These are phyloP conservation scores for Frankliniella fusca DNA, from an alignment of 2,888 invertebrate species.

Conservation along the genomic window DNA sequence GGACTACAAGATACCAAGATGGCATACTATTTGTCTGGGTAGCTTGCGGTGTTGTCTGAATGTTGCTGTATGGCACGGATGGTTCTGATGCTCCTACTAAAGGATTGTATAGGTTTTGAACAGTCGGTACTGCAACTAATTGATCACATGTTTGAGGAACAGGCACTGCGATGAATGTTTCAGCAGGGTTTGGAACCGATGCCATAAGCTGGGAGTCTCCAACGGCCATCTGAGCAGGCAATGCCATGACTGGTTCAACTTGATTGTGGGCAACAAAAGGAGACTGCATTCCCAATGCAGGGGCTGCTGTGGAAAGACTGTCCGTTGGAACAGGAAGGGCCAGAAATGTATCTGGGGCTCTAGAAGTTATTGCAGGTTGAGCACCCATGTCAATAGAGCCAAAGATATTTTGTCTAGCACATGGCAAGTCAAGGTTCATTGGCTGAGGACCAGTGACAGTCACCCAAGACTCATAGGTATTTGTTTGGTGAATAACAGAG, in stretches of 20 bases:
- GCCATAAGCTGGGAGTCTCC: neutral
- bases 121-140: neutral
- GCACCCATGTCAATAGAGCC: neutral
- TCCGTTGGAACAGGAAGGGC: neutral
- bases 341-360: neutral
- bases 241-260: neutral
- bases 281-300: neutral
- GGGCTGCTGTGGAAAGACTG: neutral
- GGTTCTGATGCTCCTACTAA: neutral
- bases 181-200: neutral
- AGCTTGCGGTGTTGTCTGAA: neutral
- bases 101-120: neutral
- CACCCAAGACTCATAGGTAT: slow-evolving; percentile 9
- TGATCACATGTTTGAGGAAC: slow-evolving; percentile 3
- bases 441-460: neutral
- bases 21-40: neutral
- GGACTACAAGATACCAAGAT: neutral
- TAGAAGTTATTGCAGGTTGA: neutral
- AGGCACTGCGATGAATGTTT: slow-evolving; percentile 9
- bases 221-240: neutral
- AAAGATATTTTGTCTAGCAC: neutral
- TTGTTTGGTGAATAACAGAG: slow-evolving; percentile 17
- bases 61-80: neutral
- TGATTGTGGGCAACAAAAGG: slow-evolving; percentile 1
- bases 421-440: neutral